Conservation (phyloP, 2,888 invertebrate genomes). For the Erebia aethiops region DNA sequence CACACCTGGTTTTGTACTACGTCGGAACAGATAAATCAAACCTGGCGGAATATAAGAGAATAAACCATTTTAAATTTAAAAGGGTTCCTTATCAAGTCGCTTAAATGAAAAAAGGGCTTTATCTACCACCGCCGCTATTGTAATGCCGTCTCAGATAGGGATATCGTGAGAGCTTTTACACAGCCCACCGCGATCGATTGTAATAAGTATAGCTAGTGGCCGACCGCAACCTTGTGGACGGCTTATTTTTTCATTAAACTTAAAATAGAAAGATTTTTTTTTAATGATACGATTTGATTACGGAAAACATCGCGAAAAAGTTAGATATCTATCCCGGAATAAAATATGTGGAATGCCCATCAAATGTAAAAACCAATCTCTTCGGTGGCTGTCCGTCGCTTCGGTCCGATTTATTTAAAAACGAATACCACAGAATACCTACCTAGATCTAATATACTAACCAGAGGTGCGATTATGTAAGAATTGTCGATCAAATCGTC, state of each 20-base stretch:
- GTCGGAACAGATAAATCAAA: background rate
- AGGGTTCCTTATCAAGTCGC: constrained; percentile 44
- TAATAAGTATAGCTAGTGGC: constrained; percentile 13
- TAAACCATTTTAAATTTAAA: constrained; percentile 45
- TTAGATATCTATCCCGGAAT: no score
- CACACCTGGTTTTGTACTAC: background rate
- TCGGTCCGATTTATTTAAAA: no score
- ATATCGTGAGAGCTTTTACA: constrained; percentile 43
- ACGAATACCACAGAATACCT: no score
- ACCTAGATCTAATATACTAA: no score
- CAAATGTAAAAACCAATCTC: no score
- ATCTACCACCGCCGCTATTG: constrained; percentile 69
- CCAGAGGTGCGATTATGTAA: no score
- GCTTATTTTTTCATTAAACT: background rate
- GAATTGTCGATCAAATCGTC: no score
- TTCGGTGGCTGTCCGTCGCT: no score
- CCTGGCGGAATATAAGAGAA: constrained; percentile 21
- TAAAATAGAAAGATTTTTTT: background rate
- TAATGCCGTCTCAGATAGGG: constrained; percentile 67
- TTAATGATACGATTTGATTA: no score
- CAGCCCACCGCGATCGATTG: constrained; percentile 32
- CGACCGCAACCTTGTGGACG: constrained; percentile 3
- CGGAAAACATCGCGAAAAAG: no score
- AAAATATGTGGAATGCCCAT: no score
- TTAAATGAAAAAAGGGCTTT: constrained; percentile 56